Conservation (phyloP, 2,888 invertebrate species). For the Eumacrocentrus americanus region DNA sequence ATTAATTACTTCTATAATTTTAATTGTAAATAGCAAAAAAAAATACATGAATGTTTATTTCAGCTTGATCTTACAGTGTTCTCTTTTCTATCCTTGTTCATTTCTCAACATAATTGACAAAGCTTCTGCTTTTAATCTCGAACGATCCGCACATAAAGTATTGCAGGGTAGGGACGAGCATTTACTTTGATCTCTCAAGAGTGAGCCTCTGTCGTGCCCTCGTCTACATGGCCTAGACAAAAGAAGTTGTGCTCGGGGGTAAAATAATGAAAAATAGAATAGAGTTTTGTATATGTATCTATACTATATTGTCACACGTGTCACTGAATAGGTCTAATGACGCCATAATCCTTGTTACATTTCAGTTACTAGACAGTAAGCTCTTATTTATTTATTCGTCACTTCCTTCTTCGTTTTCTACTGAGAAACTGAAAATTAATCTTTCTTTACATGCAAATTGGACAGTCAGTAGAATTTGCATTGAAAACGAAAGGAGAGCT, state of each 20-base stretch:
- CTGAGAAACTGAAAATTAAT: neutral
- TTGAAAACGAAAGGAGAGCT: no score
- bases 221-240: slow-evolving; percentile 5
- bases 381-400: neutral
- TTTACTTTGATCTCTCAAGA: slow-evolving; percentile 22
- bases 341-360: neutral
- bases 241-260: neutral
- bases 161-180: neutral
- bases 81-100: neutral
- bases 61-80: no score
- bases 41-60: neutral
- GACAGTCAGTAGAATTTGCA: no score
- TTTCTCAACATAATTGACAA: slow-evolving; percentile 9
- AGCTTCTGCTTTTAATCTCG: slow-evolving; percentile 9
- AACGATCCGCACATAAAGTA: slow-evolving; percentile 1
- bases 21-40: neutral
- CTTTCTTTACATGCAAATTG: slow-evolving; percentile 10
- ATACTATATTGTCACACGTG: no score
- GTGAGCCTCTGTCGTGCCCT: slow-evolving; percentile 9
- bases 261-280: neutral
- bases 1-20: neutral
- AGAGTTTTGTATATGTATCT: neutral
- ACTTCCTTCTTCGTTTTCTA: neutral
- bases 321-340: no score
- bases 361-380: neutral